Evolutionary conservation across 2,888 invertebrate species (phyloP).

Genomic region (Pyrochroa serraticornis): DNA sequence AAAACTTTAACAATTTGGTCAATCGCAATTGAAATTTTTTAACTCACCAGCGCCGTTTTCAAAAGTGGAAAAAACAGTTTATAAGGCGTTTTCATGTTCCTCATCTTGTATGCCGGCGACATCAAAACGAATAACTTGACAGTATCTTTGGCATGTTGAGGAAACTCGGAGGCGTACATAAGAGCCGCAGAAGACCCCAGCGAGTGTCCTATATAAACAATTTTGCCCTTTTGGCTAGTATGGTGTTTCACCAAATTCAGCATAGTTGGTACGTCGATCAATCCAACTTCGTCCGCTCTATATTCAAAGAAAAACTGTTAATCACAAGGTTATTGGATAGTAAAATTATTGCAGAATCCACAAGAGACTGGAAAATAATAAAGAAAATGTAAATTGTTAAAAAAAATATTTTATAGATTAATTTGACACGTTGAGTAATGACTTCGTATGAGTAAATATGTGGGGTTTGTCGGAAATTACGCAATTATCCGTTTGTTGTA

Average conservation of each 20-base stretch:
- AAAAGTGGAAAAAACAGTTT: slow-evolving; percentile 67
- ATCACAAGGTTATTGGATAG: slow-evolving; percentile 3
- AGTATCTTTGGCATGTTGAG: slow-evolving; percentile 62
- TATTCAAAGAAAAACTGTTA: slow-evolving; percentile 36
- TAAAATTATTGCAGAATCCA: too few relatives aligned
- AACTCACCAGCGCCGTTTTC: slow-evolving; percentile 56
- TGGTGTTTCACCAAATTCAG: slow-evolving; percentile 61
- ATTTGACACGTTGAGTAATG: too few relatives aligned
- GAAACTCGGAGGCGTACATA: slow-evolving; percentile 62
- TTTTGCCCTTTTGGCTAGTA: slow-evolving; percentile 49
- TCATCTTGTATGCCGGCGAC: slow-evolving; percentile 64
- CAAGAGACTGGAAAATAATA: too few relatives aligned
- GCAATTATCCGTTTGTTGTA: neutral
- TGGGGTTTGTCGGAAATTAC: too few relatives aligned
- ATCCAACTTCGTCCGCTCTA: slow-evolving; percentile 67
- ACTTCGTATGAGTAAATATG: too few relatives aligned
- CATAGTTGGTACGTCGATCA: slow-evolving; percentile 64
- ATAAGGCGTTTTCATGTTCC: slow-evolving; percentile 66
- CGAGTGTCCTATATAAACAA: slow-evolving; percentile 65
- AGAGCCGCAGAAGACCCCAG: slow-evolving; percentile 65
- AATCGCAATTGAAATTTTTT: too few relatives aligned
- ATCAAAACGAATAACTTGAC: slow-evolving; percentile 61
- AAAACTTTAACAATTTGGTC: too few relatives aligned
- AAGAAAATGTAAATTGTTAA: too few relatives aligned
- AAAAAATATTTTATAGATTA: too few relatives aligned